phyloP scores from a whole-genome alignment of 2,797 vertebrate genomes.

The Falco peregrinus region DNA sequence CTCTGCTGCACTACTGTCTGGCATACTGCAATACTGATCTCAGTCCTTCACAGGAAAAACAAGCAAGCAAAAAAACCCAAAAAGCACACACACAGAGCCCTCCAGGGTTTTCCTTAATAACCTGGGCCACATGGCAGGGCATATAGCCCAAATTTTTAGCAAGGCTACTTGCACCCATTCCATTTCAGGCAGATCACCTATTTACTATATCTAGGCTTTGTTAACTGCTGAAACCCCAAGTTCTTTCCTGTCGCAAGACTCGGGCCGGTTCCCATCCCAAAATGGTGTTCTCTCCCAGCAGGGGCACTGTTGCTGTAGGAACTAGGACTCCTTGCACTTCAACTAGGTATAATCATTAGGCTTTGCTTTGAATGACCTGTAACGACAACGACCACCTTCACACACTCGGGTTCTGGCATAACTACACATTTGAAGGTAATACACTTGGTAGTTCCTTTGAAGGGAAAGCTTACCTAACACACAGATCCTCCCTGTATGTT shows the following conservation, averaged over 20 bases:
- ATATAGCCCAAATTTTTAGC: background rate
- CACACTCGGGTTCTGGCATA: background rate
- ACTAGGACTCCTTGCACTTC: background rate
- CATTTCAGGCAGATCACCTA: background rate
- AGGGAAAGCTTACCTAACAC: background rate
- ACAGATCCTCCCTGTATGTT: background rate
- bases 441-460: background rate
- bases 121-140: background rate
- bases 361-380: background rate
- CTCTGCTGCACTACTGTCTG: background rate
- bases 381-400: background rate
- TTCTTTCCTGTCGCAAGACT: background rate
- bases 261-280: background rate
- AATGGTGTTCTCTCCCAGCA: background rate
- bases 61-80: background rate
- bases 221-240: background rate
- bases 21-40: background rate
- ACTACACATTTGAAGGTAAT: background rate
- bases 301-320: background rate
- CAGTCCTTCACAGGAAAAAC: background rate
- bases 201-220: background rate
- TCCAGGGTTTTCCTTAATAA: background rate
- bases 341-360: background rate
- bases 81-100: background rate
- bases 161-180: background rate